Conservation (phyloP, 1,140 invertebrate species). For the Himalopsyche phryganea region DNA sequence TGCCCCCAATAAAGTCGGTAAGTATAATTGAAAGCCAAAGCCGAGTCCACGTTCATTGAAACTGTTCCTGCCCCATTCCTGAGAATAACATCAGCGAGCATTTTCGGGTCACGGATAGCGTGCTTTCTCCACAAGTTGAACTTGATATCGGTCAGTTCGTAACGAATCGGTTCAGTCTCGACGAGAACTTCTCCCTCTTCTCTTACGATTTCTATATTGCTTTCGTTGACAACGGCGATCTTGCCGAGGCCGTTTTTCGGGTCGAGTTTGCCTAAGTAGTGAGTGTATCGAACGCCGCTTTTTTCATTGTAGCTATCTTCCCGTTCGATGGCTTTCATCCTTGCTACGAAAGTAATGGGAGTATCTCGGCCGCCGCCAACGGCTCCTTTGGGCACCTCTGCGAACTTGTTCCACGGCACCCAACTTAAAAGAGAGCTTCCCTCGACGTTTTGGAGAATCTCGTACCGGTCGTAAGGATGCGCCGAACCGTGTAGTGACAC, state of each 20-base stretch:
- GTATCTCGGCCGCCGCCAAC: slow-evolving; percentile 55
- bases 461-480: slow-evolving; percentile 60
- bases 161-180: slow-evolving; percentile 71
- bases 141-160: slow-evolving; percentile 66
- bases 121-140: slow-evolving; percentile 58
- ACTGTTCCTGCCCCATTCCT: slow-evolving; percentile 57
- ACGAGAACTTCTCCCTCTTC: slow-evolving; percentile 71
- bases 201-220: slow-evolving; percentile 56
- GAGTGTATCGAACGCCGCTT: slow-evolving; percentile 38
- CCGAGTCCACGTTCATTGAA: slow-evolving; percentile 60
- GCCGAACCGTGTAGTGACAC: slow-evolving; percentile 61
- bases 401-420: slow-evolving; percentile 67
- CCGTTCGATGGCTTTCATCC: slow-evolving; percentile 42
- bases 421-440: slow-evolving; percentile 70
- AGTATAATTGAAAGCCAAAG: slow-evolving; percentile 65
- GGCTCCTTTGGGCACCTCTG: slow-evolving; percentile 58
- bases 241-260: slow-evolving; percentile 60
- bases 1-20: slow-evolving; percentile 74
- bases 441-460: slow-evolving; percentile 74
- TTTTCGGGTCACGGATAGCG: slow-evolving; percentile 50
- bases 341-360: slow-evolving; percentile 50
- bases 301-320: slow-evolving; percentile 38
- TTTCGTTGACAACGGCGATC: slow-evolving; percentile 62
- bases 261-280: slow-evolving; percentile 67
- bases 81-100: slow-evolving; percentile 60